Evolutionary conservation across 2,888 invertebrate species (phyloP).

Genomic region (Lasioglossum marginatum): DNA sequence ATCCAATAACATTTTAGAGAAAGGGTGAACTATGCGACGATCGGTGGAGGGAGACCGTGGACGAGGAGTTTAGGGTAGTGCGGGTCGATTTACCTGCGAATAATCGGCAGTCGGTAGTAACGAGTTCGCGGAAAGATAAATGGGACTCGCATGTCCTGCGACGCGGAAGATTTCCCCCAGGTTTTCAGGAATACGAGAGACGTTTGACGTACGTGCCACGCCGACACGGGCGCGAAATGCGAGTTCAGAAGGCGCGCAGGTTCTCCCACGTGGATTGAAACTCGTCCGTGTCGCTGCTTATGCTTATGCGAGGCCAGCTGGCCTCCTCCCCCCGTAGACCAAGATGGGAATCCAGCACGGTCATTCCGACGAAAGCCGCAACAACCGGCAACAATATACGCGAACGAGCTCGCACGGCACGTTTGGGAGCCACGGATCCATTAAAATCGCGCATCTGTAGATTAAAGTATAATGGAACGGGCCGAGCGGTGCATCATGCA

Average conservation of each 20-base stretch:
- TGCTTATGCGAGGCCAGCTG: neutral
- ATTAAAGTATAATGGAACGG: conserved; percentile 45
- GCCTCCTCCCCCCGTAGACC: neutral
- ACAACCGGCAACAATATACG: conserved; percentile 51
- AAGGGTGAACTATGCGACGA: neutral
- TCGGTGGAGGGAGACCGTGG: neutral
- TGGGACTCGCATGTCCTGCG: conserved; percentile 78
- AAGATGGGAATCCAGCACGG: conserved; percentile 58
- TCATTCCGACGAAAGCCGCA: conserved; percentile 64
- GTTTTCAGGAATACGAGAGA: conserved; percentile 79
- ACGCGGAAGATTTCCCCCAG: conserved; percentile 82
- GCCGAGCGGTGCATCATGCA: neutral
- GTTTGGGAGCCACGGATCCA: conserved; percentile 41
- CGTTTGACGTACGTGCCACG: conserved; percentile 75
- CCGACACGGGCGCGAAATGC: conserved; percentile 54
- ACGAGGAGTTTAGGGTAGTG: neutral
- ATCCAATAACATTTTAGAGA: neutral
- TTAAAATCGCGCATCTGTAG: conserved; percentile 43
- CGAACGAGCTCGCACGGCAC: conserved; percentile 48
- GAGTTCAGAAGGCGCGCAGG: conserved; percentile 54
- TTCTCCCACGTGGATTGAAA: conserved; percentile 62
- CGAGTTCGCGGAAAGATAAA: conserved; percentile 77
- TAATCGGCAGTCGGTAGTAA: conserved; percentile 48
- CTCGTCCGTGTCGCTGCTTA: conserved; percentile 39
- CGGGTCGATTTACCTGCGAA: conserved; percentile 54